phyloP scores from a whole-genome alignment of 2,888 invertebrate genomes.

The Tubulanus polymorphus region DNA sequence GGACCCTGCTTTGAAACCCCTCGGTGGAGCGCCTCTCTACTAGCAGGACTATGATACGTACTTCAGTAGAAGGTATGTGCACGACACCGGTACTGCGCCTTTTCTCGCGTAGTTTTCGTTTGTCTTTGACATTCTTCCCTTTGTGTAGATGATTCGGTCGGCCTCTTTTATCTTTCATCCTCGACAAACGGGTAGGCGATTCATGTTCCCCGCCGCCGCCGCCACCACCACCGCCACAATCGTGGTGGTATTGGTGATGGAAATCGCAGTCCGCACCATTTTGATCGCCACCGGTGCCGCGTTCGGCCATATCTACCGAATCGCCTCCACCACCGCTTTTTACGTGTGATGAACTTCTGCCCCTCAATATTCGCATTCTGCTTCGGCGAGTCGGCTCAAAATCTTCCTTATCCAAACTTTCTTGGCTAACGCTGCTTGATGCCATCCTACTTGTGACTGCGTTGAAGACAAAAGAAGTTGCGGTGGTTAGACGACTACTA shows the following conservation, averaged over 20 bases:
- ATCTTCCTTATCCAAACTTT: constrained; percentile 60
- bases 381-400: constrained; percentile 58
- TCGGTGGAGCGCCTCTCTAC: too few relatives aligned
- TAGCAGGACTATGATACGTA: too few relatives aligned
- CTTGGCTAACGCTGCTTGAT: constrained; percentile 62
- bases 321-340: constrained; percentile 20
- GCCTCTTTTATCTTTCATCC: constrained; percentile 55
- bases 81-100: constrained; percentile 62
- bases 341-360: constrained; percentile 43
- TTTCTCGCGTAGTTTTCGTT: constrained; percentile 61
- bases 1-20: too few relatives aligned
- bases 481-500: too few relatives aligned
- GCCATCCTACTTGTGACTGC: too few relatives aligned
- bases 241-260: constrained; percentile 8
- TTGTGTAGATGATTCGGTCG: constrained; percentile 58
- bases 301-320: constrained; percentile 17
- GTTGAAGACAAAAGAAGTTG: too few relatives aligned
- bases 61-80: constrained; percentile 61
- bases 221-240: constrained; percentile 15
- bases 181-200: constrained; percentile 54
- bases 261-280: constrained; percentile 25
- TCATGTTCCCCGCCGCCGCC: constrained; percentile 31
- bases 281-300: constrained; percentile 17
- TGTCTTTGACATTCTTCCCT: constrained; percentile 59
- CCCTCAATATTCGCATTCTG: constrained; percentile 57